phyloP scores from a whole-genome alignment of 2,888 invertebrate genomes.

The Xanthia icteritia region DNA sequence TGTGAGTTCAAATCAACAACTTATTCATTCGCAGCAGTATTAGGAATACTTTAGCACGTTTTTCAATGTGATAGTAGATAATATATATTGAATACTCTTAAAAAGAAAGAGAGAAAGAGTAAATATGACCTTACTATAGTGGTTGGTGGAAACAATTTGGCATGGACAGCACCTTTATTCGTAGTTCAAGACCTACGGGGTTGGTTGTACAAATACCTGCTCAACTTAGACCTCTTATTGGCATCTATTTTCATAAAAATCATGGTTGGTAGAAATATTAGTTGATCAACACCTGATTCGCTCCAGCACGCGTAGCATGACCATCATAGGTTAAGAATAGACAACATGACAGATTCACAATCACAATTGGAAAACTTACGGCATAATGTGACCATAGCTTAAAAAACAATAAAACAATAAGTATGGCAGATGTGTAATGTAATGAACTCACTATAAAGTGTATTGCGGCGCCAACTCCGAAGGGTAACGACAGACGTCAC shows the following conservation, averaged over 20 bases:
- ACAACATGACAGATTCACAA: no score
- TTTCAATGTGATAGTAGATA: not conserved
- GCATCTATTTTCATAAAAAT: no score
- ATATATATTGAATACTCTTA: no score
- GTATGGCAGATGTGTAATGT: conserved; percentile 34
- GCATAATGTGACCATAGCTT: not conserved
- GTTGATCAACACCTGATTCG: not conserved
- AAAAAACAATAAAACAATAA: conserved; percentile 14
- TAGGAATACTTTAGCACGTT: not conserved
- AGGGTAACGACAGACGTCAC: conserved; percentile 68
- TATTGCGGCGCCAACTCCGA: conserved; percentile 49
- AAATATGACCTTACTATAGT: not conserved
- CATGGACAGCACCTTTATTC: no score
- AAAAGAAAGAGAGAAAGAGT: no score
- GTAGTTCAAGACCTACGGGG: no score
- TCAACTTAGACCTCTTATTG: not conserved
- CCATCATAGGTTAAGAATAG: no score
- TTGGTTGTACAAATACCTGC: not conserved
- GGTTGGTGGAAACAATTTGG: no score
- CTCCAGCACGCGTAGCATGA: no score
- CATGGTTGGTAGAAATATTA: not conserved
- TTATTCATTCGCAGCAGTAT: conserved; percentile 12
- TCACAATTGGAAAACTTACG: not conserved
- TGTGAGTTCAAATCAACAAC: conserved; percentile 24
- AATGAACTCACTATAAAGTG: conserved; percentile 54